Evolutionary conservation across 2,797 vertebrate species (phyloP), one percentile per base, ranked within the genome.

Genomic region (Sylvilagus floridanus): DNA sequence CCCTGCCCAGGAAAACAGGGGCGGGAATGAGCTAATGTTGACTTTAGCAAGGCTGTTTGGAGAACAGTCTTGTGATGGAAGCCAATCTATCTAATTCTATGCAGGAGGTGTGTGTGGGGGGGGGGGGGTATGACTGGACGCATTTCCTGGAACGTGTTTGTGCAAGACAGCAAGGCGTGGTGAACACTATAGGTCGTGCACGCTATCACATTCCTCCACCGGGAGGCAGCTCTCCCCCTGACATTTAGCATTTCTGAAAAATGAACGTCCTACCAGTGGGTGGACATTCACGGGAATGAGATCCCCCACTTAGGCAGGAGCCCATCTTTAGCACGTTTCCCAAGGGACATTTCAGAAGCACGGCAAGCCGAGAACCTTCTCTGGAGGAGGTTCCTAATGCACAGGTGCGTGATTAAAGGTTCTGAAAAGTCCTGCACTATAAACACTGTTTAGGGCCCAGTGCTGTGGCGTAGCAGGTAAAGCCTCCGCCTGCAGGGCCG

Each of bases 401-500:
- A 13, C 4, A 50, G 35, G 2, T 90, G 73, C 47, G 32, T 30
- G 30, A 35, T 42, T 30, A 90, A 82, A 63, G 76, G 79, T 19
- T 91, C 89, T 84, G 93, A 35, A 32, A 93, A 76, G 50, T 63
- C 50, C 65, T 85, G 81, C 14, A 17, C 60, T 76, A 69, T 73
- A 65, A 93, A 35, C 7, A 16, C 4, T 6, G 9, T 35, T 92
- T 83, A 77, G 37, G 37, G 37, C 37, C 42, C 42, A 47, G 42
- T 1, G 42, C 42, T 47, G 42, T 47, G 42, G 42, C 8, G 1
- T 47, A 47, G 42, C 8, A 47, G 42, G 42, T 47, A 47, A 47
- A 47, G 42, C 42, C 42, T 47, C 42, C 8, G 42, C 42, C 42
- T 47, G 42, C 42, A 47, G 42, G 9, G 42, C 42, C 42, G 9